Evolutionary conservation across 2,797 vertebrate genomes (phyloP).

Genomic region (Darevskia mixta): DNA sequence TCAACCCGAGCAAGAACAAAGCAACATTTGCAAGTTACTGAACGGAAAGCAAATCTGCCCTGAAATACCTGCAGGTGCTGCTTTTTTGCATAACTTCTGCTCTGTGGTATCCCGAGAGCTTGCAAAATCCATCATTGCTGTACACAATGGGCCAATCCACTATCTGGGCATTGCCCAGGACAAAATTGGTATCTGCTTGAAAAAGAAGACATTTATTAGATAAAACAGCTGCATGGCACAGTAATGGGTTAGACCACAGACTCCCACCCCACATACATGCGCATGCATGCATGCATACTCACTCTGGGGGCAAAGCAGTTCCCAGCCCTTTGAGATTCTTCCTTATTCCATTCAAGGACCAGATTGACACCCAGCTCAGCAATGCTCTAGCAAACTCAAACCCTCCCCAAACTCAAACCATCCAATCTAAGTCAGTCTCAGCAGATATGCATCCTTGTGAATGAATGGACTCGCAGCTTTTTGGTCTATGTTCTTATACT

Average conservation of each 20-base stretch:
- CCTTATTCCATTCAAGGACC: too few species aligned
- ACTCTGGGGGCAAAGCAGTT: neutral
- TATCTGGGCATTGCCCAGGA: constrained; percentile 96
- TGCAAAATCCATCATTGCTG: constrained; percentile 98
- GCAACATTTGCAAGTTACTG: constrained; percentile 56
- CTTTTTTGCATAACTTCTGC: constrained; percentile 99
- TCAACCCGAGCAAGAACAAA: constrained; percentile 46
- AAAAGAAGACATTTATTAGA: constrained; percentile 49
- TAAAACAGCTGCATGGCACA: constrained; percentile 3
- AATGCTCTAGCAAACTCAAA: too few species aligned
- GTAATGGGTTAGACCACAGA: constrained; percentile 31
- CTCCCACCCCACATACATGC: neutral
- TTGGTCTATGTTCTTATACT: too few species aligned
- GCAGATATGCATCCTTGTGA: too few species aligned
- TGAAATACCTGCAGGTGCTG: constrained; percentile 94
- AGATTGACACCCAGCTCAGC: too few species aligned
- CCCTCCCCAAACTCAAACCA: too few species aligned
- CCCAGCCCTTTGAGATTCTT: neutral
- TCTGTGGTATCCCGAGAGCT: constrained; percentile 93
- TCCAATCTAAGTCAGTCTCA: too few species aligned
- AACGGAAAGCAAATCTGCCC: constrained; percentile 60
- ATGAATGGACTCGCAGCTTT: too few species aligned
- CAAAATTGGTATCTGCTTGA: constrained; percentile 94
- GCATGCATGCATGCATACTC: neutral
- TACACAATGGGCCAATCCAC: constrained; percentile 98